Conservation (phyloP, 2,888 invertebrate genomes). For the Megaustenia siamemsis region DNA sequence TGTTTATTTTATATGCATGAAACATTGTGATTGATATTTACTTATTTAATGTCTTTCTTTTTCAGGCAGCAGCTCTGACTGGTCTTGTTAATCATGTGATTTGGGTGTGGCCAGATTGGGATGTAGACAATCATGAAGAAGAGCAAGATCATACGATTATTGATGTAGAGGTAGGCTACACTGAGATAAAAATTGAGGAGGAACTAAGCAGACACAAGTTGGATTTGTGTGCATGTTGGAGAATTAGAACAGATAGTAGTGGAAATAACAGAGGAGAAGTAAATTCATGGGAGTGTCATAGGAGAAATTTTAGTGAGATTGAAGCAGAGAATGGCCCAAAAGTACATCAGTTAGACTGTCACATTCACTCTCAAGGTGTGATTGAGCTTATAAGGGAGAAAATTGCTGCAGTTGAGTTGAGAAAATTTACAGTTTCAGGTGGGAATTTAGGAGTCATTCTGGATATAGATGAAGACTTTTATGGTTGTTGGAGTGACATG, state of each 20-base stretch:
- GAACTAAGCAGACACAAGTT: conserved; percentile 17
- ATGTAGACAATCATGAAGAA: conserved; percentile 59
- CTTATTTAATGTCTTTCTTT: background rate
- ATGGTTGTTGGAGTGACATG: conserved; percentile 69
- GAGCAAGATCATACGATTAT: conserved; percentile 47
- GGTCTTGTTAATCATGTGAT: conserved; percentile 69
- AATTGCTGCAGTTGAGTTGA: conserved; percentile 59
- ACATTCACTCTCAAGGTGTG: conserved; percentile 57
- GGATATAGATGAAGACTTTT: conserved; percentile 74
- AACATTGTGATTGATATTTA: no score
- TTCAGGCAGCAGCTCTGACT: conserved; percentile 68
- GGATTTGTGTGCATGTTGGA: conserved; percentile 49
- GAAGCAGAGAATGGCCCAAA: conserved; percentile 53
- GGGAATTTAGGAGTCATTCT: conserved; percentile 62
- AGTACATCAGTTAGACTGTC: conserved; percentile 58
- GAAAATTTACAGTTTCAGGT: conserved; percentile 53
- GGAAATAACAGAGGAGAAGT: background rate
- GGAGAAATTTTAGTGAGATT: conserved; percentile 44
- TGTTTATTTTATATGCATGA: no score
- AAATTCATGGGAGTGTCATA: conserved; percentile 62
- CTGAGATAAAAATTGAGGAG: conserved; percentile 1
- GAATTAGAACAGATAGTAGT: background rate
- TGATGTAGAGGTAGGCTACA: conserved; percentile 60
- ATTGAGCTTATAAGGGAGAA: conserved; percentile 64
- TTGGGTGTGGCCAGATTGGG: conserved; percentile 75